Percentiles rank a stretch among this genome's conserved stretches.
Evolutionary conservation across 2,888 invertebrate genomes (phyloP).

Genomic region (Oscheius sp.): DNA sequence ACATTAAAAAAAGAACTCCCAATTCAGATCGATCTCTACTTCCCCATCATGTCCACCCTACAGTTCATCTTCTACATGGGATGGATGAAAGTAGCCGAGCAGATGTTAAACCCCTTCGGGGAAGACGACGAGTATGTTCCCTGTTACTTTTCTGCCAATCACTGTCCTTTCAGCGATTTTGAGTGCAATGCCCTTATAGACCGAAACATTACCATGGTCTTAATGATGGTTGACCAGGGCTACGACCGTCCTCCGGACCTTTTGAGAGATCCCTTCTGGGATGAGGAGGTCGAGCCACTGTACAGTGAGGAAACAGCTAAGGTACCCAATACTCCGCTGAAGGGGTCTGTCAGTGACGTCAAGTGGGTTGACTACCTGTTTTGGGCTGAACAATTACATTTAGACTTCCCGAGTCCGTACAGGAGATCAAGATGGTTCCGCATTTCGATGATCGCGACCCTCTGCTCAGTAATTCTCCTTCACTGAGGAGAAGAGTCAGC

Average conservation of each 20-base stretch:
- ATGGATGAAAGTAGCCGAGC: conserved; percentile 70
- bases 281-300: conserved; percentile 61
- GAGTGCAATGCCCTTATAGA: conserved; percentile 65
- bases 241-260: conserved; percentile 67
- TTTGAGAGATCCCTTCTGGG: conserved; percentile 69
- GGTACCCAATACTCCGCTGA: conserved; percentile 51
- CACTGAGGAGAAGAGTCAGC: conserved; percentile 47
- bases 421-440: conserved; percentile 61
- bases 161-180: conserved; percentile 44
- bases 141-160: background rate
- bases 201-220: conserved; percentile 66
- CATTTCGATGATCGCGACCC: conserved; percentile 47
- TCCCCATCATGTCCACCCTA: conserved; percentile 71
- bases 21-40: conserved; percentile 65
- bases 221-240: conserved; percentile 70
- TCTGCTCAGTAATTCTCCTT: conserved; percentile 26
- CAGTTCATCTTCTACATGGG: conserved; percentile 72
- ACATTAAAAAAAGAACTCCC: background rate
- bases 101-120: conserved; percentile 65
- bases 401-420: conserved; percentile 57
- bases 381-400: conserved; percentile 3
- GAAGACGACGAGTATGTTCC: conserved; percentile 55
- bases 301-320: conserved; percentile 58
- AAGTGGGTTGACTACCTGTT: conserved; percentile 34
- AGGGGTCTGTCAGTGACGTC: conserved; percentile 55